Percentiles rank a stretch among this genome's conserved stretches.
These are phyloP conservation scores for Oriolus oriolus DNA, from an alignment of 2,113 vertebrate genomes.

Conservation along the genomic window DNA sequence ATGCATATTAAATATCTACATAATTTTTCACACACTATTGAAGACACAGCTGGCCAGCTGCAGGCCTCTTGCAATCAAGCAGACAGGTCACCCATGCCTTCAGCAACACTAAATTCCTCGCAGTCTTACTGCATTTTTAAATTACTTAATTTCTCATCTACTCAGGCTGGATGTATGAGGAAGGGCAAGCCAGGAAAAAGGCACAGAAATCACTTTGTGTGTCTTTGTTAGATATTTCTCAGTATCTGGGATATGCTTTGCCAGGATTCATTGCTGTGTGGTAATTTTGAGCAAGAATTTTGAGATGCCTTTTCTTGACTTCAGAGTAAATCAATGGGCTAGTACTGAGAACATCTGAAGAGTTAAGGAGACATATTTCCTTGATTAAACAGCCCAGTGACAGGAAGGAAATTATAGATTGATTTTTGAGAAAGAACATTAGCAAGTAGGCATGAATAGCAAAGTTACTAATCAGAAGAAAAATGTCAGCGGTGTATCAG, in stretches of 20 bases:
- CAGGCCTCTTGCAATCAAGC: not conserved
- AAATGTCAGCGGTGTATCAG: not conserved
- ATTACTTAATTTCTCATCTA: not conserved
- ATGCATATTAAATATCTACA: not conserved
- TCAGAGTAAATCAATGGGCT: not conserved
- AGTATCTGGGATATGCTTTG: not conserved
- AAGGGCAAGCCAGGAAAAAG: not conserved
- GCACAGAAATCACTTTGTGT: not conserved
- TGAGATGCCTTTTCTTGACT: not conserved
- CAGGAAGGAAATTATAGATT: constrained; percentile 52
- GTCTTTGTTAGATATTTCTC: not conserved
- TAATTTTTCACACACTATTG: not conserved
- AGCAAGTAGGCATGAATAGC: not conserved
- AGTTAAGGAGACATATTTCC: not conserved
- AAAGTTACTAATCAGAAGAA: constrained; percentile 32
- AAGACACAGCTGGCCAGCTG: not conserved
- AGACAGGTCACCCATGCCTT: not conserved
- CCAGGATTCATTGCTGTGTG: not conserved
- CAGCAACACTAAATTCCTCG: not conserved
- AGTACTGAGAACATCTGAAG: not conserved
- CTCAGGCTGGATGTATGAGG: not conserved
- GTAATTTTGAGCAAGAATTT: not conserved
- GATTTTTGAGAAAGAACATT: constrained; percentile 56
- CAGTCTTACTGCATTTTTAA: not conserved
- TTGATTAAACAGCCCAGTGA: constrained; percentile 52